These are phyloP conservation scores for Entomobrya proxima DNA, from an alignment of 2,888 invertebrate genomes.

Conservation along the genomic window DNA sequence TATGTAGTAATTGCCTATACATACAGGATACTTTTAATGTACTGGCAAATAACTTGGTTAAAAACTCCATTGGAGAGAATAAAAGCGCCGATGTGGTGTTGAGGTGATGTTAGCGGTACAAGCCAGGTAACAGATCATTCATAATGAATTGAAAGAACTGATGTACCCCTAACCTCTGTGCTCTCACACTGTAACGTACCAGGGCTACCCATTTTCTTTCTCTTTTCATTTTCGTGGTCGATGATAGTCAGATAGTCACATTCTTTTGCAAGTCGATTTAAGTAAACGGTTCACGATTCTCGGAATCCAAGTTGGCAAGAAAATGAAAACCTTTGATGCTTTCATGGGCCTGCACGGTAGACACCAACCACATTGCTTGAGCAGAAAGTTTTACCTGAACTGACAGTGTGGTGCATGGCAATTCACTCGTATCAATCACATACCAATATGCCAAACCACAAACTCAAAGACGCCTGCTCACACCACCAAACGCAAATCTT, in stretches of 20 bases:
- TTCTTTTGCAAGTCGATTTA: conserved; percentile 30
- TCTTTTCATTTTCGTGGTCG: background rate
- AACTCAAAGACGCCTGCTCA: background rate
- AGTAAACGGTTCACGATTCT: conserved; percentile 58
- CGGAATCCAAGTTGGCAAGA: conserved; percentile 46
- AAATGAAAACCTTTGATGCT: conserved; percentile 1
- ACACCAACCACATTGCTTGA: background rate
- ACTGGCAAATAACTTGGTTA: background rate
- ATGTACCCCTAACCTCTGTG: background rate
- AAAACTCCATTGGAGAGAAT: background rate
- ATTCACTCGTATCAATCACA: conserved; percentile 35
- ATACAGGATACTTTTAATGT: too few species aligned
- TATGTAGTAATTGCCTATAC: conserved; percentile 12
- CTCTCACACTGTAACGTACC: too few species aligned
- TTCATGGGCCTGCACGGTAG: conserved; percentile 36
- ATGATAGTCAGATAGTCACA: conserved; percentile 41
- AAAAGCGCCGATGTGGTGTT: background rate
- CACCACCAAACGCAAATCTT: background rate
- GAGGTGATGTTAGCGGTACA: background rate
- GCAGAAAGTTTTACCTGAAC: background rate
- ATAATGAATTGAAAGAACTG: too few species aligned
- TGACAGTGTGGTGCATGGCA: conserved; percentile 12
- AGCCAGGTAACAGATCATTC: background rate
- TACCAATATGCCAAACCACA: conserved; percentile 15
- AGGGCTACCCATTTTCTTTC: background rate